phyloP scores from a whole-genome alignment of 2,888 invertebrate genomes.

The Ariolimax columbianus region DNA sequence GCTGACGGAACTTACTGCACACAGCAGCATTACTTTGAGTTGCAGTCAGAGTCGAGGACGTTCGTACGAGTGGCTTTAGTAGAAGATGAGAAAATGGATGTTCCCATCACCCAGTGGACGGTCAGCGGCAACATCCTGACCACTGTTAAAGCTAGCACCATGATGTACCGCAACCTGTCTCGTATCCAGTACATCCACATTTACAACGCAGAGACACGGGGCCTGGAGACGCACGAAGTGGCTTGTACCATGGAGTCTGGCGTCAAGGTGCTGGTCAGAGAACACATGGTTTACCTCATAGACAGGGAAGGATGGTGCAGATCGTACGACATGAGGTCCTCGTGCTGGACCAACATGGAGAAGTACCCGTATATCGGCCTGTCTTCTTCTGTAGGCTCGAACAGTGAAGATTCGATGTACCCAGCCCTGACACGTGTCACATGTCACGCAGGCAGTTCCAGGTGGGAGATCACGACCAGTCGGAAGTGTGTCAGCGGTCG shows the following conservation, averaged over 20 bases:
- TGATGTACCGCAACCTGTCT: conserved; percentile 38
- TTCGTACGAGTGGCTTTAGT: conserved; percentile 22
- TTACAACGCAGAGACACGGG: conserved; percentile 33
- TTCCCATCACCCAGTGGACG: conserved; percentile 47
- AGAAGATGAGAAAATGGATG: neutral
- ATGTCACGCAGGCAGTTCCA: conserved; percentile 38
- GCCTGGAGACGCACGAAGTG: conserved; percentile 16
- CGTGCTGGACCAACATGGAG: neutral
- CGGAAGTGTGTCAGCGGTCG: neutral
- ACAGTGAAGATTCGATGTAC: conserved; percentile 6
- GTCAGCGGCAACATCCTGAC: conserved; percentile 25
- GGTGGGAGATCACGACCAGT: conserved; percentile 36
- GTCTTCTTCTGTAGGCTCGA: neutral
- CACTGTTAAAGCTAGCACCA: conserved; percentile 38
- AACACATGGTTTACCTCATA: conserved; percentile 14
- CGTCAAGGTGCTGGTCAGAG: conserved; percentile 35
- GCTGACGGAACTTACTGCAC: conserved; percentile 29
- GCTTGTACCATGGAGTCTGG: conserved; percentile 43
- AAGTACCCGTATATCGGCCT: neutral
- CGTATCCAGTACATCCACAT: conserved; percentile 40
- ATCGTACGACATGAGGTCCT: conserved; percentile 2
- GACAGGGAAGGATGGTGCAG: conserved; percentile 40
- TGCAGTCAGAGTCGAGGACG: neutral
- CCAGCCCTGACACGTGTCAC: conserved; percentile 39
- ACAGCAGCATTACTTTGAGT: conserved; percentile 35